Evolutionary conservation across 1,140 invertebrate genomes (phyloP).

Genomic region (Steinernema khuongi): DNA sequence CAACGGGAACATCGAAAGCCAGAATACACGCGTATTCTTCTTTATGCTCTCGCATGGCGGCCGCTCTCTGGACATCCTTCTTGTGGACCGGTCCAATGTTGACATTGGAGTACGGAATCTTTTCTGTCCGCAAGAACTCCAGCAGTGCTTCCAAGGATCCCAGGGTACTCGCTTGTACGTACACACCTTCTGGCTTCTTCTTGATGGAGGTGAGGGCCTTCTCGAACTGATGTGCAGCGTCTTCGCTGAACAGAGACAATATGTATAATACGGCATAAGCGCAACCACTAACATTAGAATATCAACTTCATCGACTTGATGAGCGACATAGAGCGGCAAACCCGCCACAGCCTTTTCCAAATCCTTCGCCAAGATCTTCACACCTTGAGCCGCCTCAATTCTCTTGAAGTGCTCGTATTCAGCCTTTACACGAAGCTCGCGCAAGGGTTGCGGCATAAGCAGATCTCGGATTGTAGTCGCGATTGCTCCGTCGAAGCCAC

Average conservation of each 20-base stretch:
- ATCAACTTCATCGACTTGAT: slow-evolving; percentile 87
- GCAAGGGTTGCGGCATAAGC: slow-evolving; percentile 93
- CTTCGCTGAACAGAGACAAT: slow-evolving; percentile 47
- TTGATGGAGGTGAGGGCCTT: slow-evolving; percentile 85
- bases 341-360: slow-evolving; percentile 93
- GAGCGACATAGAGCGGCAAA: slow-evolving; percentile 69
- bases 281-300: slow-evolving; percentile 67
- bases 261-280: slow-evolving; percentile 46
- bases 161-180: slow-evolving; percentile 95
- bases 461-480: slow-evolving; percentile 93
- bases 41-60: slow-evolving; percentile 96
- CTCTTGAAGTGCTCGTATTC: slow-evolving; percentile 92
- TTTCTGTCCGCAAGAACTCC: slow-evolving; percentile 85
- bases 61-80: slow-evolving; percentile 98
- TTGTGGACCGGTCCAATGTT: slow-evolving; percentile 98
- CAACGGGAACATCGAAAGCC: slow-evolving; percentile 97
- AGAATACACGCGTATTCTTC: slow-evolving; percentile 92
- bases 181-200: slow-evolving; percentile 82
- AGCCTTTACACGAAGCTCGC: slow-evolving; percentile 92
- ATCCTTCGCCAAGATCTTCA: slow-evolving; percentile 92
- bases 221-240: slow-evolving; percentile 64
- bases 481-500: slow-evolving; percentile 94
- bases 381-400: slow-evolving; percentile 89
- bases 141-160: slow-evolving; percentile 94
- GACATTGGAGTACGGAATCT: slow-evolving; percentile 97